Percentiles rank a stretch among this genome's conserved stretches.
Conservation (phyloP, 37 sponge, comb jelly and placozoan genomes). For the Halisarca cf. caerulea region DNA sequence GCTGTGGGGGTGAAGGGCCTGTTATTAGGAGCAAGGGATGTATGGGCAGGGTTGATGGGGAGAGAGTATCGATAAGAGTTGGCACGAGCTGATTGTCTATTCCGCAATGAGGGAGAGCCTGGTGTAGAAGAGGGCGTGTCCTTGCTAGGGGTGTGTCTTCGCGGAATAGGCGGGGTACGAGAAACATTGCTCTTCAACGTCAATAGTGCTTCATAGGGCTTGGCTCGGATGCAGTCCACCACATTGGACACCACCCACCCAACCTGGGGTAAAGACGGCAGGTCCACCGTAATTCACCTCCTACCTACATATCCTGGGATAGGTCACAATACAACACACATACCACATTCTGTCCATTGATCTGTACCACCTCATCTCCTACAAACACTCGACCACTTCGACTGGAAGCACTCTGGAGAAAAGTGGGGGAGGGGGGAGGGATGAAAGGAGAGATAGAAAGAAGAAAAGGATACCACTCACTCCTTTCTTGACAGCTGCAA, state of each 20-base stretch:
- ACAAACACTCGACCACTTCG: constrained; percentile 36
- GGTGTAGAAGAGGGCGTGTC: background rate
- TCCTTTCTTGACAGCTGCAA: too few species aligned
- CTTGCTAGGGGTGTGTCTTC: background rate
- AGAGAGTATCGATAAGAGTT: too few species aligned
- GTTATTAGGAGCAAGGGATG: too few species aligned
- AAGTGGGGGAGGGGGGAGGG: too few species aligned
- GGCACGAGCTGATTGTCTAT: too few species aligned
- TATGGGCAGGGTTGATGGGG: too few species aligned
- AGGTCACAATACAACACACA: too few species aligned
- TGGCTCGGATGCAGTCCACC: constrained; percentile 40
- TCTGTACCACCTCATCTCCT: constrained; percentile 70
- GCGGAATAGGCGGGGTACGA: background rate
- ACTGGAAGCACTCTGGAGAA: constrained; percentile 59
- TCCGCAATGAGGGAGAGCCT: background rate
- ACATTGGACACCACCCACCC: constrained; percentile 70
- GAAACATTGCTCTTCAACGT: constrained; percentile 32
- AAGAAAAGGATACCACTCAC: background rate
- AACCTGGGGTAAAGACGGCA: constrained; percentile 39
- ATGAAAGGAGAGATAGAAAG: background rate
- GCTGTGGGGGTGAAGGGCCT: too few species aligned
- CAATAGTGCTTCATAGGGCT: constrained; percentile 41
- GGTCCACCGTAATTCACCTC: too few species aligned
- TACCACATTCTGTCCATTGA: constrained; percentile 77
- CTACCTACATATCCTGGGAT: too few species aligned